Evolutionary conservation across 2,113 vertebrate genomes (phyloP).

Genomic region (Prolemur simus): DNA sequence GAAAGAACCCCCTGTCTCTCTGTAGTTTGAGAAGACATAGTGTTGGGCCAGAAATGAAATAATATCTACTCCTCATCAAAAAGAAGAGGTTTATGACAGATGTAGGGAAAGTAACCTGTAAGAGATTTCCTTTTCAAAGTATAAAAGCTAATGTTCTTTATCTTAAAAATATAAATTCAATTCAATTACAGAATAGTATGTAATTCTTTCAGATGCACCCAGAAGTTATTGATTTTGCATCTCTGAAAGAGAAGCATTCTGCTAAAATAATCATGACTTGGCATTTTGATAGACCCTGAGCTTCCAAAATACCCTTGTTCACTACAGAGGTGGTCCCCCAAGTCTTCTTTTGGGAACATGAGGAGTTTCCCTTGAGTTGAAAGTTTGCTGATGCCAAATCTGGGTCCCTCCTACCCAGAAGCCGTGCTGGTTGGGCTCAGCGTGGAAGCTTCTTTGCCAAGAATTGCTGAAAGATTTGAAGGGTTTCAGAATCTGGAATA

Average conservation of each 20-base stretch:
- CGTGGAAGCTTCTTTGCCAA: conserved; percentile 69
- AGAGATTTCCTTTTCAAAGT: conserved; percentile 38
- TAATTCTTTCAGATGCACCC: background rate
- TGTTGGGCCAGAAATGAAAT: background rate
- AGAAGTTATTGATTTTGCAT: conserved; percentile 44
- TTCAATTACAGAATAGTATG: conserved; percentile 14
- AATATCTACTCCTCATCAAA: background rate
- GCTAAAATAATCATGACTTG: background rate
- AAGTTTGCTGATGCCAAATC: conserved; percentile 60
- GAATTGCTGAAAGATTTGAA: conserved; percentile 72
- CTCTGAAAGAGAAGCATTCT: conserved; percentile 28
- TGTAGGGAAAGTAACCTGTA: background rate
- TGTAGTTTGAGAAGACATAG: background rate
- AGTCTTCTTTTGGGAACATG: background rate
- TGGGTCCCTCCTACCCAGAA: conserved; percentile 60
- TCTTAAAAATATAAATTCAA: conserved; percentile 61
- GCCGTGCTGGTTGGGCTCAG: background rate
- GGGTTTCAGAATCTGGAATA: conserved; percentile 76
- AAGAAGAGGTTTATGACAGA: background rate
- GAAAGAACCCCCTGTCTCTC: background rate
- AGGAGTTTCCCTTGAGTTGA: conserved; percentile 42
- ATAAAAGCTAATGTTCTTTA: conserved; percentile 50
- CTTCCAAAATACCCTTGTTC: background rate
- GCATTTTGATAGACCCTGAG: background rate
- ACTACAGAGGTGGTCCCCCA: background rate